Evolutionary conservation across 1,140 invertebrate genomes (phyloP).

Genomic region (Trichomalopsis sarcophagae): DNA sequence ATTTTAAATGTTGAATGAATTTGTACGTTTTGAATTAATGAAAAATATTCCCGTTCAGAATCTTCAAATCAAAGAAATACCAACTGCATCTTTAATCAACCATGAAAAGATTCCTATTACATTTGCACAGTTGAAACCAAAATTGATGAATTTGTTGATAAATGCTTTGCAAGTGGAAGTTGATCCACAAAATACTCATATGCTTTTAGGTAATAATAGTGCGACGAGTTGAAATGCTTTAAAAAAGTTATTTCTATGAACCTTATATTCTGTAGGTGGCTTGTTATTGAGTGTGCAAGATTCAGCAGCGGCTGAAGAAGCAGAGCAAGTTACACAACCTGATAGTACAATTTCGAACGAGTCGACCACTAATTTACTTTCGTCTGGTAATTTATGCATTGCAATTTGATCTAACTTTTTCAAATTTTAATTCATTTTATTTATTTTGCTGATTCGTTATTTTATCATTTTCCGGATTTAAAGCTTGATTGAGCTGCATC

Average conservation of each 20-base stretch:
- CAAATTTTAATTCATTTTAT: constrained; percentile 27
- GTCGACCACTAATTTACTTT: constrained; percentile 80
- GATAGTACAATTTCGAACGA: constrained; percentile 74
- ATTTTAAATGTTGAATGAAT: not conserved
- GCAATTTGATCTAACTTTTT: constrained; percentile 43
- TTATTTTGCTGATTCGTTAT: not conserved
- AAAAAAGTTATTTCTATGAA: constrained; percentile 28
- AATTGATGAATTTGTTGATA: constrained; percentile 90
- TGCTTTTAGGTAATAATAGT: constrained; percentile 82
- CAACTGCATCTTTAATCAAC: constrained; percentile 72
- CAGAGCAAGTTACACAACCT: constrained; percentile 79
- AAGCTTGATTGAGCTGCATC: constrained; percentile 47
- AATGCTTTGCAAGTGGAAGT: constrained; percentile 90
- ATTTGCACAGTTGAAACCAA: constrained; percentile 87
- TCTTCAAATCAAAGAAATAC: constrained; percentile 85
- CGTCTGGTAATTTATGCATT: constrained; percentile 78
- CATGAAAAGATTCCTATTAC: constrained; percentile 75
- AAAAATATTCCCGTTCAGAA: constrained; percentile 72
- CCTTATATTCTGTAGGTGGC: constrained; percentile 74
- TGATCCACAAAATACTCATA: constrained; percentile 92
- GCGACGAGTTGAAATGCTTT: constrained; percentile 4
- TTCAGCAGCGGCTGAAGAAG: constrained; percentile 85
- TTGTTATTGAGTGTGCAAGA: constrained; percentile 88
- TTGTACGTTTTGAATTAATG: not conserved
- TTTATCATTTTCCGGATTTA: constrained; percentile 37